Conservation (phyloP, 2,113 vertebrate species). For the Hymenochirus boettgeri region DNA sequence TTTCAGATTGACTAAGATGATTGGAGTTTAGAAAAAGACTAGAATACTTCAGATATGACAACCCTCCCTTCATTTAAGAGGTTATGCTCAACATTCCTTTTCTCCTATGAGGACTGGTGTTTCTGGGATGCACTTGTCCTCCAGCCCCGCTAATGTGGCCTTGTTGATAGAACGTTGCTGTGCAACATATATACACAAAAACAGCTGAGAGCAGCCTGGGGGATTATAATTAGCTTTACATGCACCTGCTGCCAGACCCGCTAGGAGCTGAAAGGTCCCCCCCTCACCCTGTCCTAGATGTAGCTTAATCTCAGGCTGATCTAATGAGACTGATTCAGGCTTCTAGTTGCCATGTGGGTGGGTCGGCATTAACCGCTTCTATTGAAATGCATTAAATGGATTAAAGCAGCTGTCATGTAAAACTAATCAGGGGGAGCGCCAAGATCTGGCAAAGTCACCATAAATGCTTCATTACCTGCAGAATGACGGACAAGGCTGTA, state of each 20-base stretch:
- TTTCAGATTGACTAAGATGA: too few relatives aligned
- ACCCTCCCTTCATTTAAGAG: too few relatives aligned
- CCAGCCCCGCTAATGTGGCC: not conserved
- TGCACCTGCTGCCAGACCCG: constrained; percentile 26
- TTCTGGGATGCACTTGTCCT: not conserved
- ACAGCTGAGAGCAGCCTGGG: constrained; percentile 17
- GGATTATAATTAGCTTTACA: constrained; percentile 31
- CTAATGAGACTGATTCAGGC: not conserved
- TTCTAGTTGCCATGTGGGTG: constrained; percentile 11
- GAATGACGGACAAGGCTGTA: not conserved
- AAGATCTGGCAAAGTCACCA: not conserved
- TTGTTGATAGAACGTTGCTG: constrained; percentile 31
- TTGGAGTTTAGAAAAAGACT: too few relatives aligned
- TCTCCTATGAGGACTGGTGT: not conserved
- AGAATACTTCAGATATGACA: too few relatives aligned
- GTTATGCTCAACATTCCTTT: not conserved
- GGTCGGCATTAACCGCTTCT: not conserved
- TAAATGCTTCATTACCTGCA: not conserved
- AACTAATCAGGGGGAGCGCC: not conserved
- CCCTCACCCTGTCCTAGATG: constrained; percentile 5
- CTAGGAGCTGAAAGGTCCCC: not conserved
- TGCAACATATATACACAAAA: constrained; percentile 26
- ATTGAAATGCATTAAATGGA: not conserved
- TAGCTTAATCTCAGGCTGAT: constrained; percentile 11
- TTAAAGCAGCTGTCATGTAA: not conserved